Base-by-base conservation (phyloP, 2,888 invertebrate species). In the Hirtodrosophila trivittata region DNA sequence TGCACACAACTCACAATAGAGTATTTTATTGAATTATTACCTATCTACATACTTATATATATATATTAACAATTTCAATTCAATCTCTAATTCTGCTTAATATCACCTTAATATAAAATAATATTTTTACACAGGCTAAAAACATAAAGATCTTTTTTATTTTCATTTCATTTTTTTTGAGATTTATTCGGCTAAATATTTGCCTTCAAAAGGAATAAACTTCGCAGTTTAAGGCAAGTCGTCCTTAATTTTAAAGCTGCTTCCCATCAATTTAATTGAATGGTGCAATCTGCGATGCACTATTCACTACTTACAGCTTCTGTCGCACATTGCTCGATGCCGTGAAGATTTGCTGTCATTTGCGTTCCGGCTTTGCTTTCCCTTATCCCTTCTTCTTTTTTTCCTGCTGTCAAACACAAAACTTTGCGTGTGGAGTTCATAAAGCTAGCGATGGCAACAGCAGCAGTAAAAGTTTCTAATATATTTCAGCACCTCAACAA, bases 401-500 rank as follows among this genome's bases (percentile, higher is more conserved):
- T 18, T 49, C 35, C 52, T 38, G 49, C 67, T 81, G 87, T 84
- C 85, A 81, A 81, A 84, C 74, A 66, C 47, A 76, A 80, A 81
- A 86, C 35, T 86, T 86, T 86, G 37, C 54, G 51, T 46, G 52
- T 54, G 45, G 46, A 49, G 26, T 50, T 49, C 35, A 65, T 45
- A 30, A 33, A 28, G 46, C 25, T 28, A 46, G 43, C 42, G 55
- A 55, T 47, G 47, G 67, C 49, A 51, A 26, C 25, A 26, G 57
- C 55, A 54, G 57, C 42, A 35, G 66, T 52, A 83, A 81, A 80
- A 81, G 42, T 81, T 81, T 81, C 74, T 74, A 81, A 81, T 81
- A 81, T 84, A 84, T 86, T 87, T 82, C 83, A 83, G 76, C 82
- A 83, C 87, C 86, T 83, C 74, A 69, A 58, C 86, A 80, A 66